These are phyloP conservation scores for Drosophila colorata DNA, from an alignment of 2,888 invertebrate genomes.

Conservation along the genomic window DNA sequence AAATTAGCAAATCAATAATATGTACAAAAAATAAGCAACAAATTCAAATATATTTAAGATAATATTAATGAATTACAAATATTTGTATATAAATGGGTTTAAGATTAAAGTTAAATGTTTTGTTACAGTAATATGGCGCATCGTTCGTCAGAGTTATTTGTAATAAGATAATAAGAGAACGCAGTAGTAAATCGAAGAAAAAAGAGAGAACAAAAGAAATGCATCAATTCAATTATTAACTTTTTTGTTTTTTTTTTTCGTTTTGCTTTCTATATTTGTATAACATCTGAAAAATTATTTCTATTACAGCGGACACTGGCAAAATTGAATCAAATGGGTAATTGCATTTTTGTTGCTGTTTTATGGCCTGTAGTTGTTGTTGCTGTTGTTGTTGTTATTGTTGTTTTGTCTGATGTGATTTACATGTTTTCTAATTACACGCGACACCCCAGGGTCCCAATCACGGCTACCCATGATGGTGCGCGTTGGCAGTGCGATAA, in stretches of 20 bases:
- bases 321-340: constrained; percentile 4
- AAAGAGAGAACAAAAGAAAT: constrained; percentile 57
- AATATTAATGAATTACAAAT: constrained; percentile 1
- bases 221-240: constrained; percentile 51
- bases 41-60: constrained; percentile 1
- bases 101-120: constrained; percentile 4
- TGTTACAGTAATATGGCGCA: constrained; percentile 18
- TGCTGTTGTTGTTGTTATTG: background rate
- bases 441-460: constrained; percentile 10
- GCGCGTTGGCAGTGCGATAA: constrained; percentile 13
- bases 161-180: constrained; percentile 1
- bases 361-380: background rate
- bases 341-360: constrained; percentile 24
- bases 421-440: constrained; percentile 30
- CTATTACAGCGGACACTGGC: background rate
- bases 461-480: constrained; percentile 6
- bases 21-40: constrained; percentile 24
- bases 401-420: constrained; percentile 8
- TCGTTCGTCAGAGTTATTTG: constrained; percentile 20
- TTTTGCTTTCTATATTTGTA: constrained; percentile 2
- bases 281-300: background rate
- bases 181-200: constrained; percentile 32
- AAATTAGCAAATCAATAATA: constrained; percentile 54
- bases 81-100: constrained; percentile 5
- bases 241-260: constrained; percentile 16